Evolutionary conservation across 2,797 vertebrate species (phyloP).

Genomic region (Oceanodroma leucorhoa): DNA sequence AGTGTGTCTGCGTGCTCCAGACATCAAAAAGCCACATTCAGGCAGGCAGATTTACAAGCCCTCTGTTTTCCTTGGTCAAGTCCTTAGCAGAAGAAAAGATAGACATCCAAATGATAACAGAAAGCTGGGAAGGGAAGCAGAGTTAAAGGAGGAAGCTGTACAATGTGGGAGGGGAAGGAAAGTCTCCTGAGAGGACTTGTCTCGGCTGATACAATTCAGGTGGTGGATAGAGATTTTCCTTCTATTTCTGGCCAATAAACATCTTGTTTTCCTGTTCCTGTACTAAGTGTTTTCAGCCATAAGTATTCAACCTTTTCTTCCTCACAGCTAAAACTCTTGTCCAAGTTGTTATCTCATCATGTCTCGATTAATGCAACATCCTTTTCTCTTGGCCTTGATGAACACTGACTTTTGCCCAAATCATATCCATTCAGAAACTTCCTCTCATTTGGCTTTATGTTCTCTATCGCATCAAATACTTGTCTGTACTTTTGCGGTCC

Average conservation of each 20-base stretch:
- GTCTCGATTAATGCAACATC: neutral
- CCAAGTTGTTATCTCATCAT: slow-evolving; percentile 34
- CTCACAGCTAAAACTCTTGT: neutral
- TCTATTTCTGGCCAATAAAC: neutral
- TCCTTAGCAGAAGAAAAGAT: neutral
- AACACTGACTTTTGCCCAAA: neutral
- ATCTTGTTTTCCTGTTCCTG: slow-evolving; percentile 36
- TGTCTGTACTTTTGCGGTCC: neutral
- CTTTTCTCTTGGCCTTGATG: slow-evolving; percentile 33
- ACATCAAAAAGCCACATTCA: neutral
- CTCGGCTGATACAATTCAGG: slow-evolving; percentile 47
- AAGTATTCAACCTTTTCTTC: neutral
- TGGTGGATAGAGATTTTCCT: slow-evolving; percentile 13
- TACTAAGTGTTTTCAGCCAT: neutral
- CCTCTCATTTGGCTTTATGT: neutral
- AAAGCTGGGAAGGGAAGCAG: neutral
- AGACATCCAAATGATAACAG: neutral
- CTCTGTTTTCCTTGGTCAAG: neutral
- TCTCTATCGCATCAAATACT: neutral
- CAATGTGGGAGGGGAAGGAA: slow-evolving; percentile 9
- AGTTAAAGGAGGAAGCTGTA: neutral
- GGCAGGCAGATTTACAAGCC: neutral
- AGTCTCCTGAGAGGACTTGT: slow-evolving; percentile 28
- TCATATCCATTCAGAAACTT: slow-evolving; percentile 24
- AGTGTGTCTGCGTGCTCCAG: neutral